Evolutionary conservation across 1,140 invertebrate genomes (phyloP), one percentile per base, ranked within the genome.

Genomic region (Eriosoma lanigerum): DNA sequence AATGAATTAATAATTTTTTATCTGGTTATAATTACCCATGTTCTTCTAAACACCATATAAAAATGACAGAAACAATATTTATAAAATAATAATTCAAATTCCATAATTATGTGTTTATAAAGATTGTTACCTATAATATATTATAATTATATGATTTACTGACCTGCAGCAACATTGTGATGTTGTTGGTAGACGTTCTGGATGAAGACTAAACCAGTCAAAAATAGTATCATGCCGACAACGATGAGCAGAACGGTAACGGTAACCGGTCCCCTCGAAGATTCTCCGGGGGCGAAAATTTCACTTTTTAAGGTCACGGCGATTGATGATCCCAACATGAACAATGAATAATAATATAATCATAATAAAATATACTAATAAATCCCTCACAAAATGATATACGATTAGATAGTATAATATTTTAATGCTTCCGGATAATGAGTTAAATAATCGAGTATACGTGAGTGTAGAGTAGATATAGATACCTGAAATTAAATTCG

Each of bases 231-330:
- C 19, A 56, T 29, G 21, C 24, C 19, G 29, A 56, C 72, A 12
- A 56, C 72, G 72, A 56, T 32, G 72, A 38, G 72, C 72, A 21
- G 19, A 24, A 17, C 19, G 58, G 26, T 54, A 75, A 75, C 52
- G 48, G 26, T 75, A 58, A 75, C 72, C 72, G 52, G 52, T 58
- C 52, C 52, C 72, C 52, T 54, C 3, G 52, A n/a, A 75, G 48
- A 75, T 32, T 38, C n/a, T 29, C 72, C 52, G 72, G 70, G 70
- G 72, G 72, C 72, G 72, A 58, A 44, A 75, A 75, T 75, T 75
- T 75, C 72, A 75, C 72, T 75, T 75, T 75, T 75, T 75, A 75
- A 75, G 72, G 72, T 75, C 52, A 44, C 52, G 29, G 54, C 52
- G 29, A 72, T 75, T 75, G 54, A 75, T 58, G 72, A 75, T 75